These are phyloP conservation scores for Aphidius ervi DNA, from an alignment of 1,140 invertebrate genomes.

Conservation along the genomic window DNA sequence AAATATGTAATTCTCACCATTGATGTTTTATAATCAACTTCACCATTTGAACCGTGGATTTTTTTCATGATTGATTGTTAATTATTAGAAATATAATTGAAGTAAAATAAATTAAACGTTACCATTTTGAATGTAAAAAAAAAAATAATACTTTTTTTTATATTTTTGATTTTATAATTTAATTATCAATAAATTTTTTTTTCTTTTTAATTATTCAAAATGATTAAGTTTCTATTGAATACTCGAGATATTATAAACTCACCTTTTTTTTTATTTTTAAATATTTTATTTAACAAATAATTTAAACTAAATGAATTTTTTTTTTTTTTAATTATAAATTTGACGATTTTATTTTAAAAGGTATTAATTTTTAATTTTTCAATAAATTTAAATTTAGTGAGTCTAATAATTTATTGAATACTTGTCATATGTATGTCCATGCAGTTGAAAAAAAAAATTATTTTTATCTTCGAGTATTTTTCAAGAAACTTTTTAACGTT, in stretches of 20 bases:
- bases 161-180: constrained; percentile 6
- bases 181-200: neutral
- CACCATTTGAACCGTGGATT: too few relatives aligned
- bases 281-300: neutral
- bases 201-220: constrained; percentile 5
- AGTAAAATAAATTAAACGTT: neutral
- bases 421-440: too few relatives aligned
- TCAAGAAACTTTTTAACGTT: constrained; percentile 10
- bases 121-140: neutral
- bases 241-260: neutral
- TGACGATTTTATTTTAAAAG: too few relatives aligned
- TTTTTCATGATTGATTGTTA: constrained; percentile 3
- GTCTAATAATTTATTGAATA: too few relatives aligned
- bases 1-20: neutral
- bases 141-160: neutral
- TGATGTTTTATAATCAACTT: too few relatives aligned
- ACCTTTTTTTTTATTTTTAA: neutral
- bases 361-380: too few relatives aligned
- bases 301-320: neutral
- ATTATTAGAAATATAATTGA: neutral
- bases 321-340: too few relatives aligned
- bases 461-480: neutral
- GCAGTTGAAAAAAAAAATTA: too few relatives aligned
- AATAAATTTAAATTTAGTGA: too few relatives aligned
- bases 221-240: constrained; percentile 4